Base-by-base conservation (phyloP, 2,888 invertebrate species). In the Sialis fuliginosa region DNA sequence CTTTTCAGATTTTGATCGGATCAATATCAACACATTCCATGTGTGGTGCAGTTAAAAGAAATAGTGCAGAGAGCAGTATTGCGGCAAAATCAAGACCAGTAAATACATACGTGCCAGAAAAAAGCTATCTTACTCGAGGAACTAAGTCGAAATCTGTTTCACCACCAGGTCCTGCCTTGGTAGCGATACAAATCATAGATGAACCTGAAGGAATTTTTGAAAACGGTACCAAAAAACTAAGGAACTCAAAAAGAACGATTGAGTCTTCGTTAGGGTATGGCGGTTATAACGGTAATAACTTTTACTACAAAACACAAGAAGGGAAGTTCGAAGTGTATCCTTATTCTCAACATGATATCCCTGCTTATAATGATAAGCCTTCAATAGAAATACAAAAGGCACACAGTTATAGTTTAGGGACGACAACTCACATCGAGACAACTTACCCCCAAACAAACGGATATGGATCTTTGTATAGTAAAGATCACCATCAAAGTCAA, bases 251-350 rank as follows among this genome's bases (percentile, higher is more conserved):
- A 57, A 67, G 85, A 53, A 85, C 84, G 0, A 78, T 84, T 9
- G 81, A 84, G 52, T 75, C 75, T 1, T 76, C 78, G 43, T 64
- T 85, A 8, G 85, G 85, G 48, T 84, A 79, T 58, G 81, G 79
- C 6, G 75, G 72, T 51, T 67, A 68, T 53, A 59, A 48, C 54
- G 57, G 44, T 59, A 62, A 13, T 64, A 64, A 48, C 33, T 45
- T 46, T 49, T 58, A 62, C 10, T 65, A 64, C 49, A 58, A 62
- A n/a, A 62, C 62, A 33, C 67, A 68, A 8, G 42, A 47, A 6
- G 47, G 47, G 6, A 77, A 72, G 56, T 79, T 74, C 54, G 72
- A 74, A 68, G 70, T 79, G 50, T 81, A 80, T 56, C 81, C 80
- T 5, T 81, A 81, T 58, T 80, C 80, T 0, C 80, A 81, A 59